Percentiles rank a stretch among this genome's conserved stretches.
Conservation (phyloP, 1,140 invertebrate genomes). For the Leptoteleia sp. region DNA sequence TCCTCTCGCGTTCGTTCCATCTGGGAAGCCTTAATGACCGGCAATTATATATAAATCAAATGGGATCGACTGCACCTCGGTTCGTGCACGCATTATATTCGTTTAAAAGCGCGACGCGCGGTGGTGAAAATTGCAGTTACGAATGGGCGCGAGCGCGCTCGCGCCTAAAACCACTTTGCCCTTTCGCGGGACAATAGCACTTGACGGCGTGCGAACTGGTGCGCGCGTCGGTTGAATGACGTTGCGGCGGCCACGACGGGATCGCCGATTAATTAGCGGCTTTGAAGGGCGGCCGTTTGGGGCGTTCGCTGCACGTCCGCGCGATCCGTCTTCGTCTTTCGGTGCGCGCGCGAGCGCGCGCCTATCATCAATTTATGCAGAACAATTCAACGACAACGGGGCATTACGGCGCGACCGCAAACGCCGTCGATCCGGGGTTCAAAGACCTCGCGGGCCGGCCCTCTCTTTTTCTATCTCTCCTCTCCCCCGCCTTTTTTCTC, state of each 20-base stretch:
- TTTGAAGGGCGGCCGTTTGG: conserved; percentile 60
- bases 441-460: conserved; percentile 73
- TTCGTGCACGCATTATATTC: too few species aligned
- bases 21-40: too few species aligned
- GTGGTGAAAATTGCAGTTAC: too few species aligned
- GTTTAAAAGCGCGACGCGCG: too few species aligned
- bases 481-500: conserved; percentile 42
- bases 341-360: conserved; percentile 71
- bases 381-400: conserved; percentile 80
- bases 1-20: too few species aligned
- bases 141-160: too few species aligned
- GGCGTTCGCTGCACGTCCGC: conserved; percentile 61
- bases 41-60: too few species aligned
- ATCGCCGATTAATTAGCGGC: conserved; percentile 63
- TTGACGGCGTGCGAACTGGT: conserved; percentile 35
- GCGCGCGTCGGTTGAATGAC: conserved; percentile 28
- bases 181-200: conserved; percentile 17
- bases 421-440: conserved; percentile 71
- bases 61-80: too few species aligned
- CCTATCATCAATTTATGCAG: conserved; percentile 81
- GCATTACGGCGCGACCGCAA: conserved; percentile 76
- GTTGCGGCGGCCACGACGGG: conserved; percentile 40
- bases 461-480: conserved; percentile 61
- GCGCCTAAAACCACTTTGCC: conserved; percentile 1
- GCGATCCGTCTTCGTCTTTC: conserved; percentile 78